Evolutionary conservation across 2,888 invertebrate species (phyloP), one percentile per base, ranked within the genome.

Genomic region (Parasteatoda lunata): DNA sequence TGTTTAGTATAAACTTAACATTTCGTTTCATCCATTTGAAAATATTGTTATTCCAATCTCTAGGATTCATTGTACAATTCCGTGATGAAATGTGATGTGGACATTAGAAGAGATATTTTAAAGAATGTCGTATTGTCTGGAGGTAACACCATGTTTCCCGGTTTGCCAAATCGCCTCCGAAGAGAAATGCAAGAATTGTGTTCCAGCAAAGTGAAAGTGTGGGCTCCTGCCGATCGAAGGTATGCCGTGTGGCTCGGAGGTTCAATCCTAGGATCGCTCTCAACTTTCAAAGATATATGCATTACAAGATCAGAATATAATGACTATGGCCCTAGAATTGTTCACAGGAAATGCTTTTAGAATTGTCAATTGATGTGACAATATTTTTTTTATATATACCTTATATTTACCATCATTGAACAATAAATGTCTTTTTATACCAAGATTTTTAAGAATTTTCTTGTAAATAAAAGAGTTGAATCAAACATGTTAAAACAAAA

Each of bases 21-120:
- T 30, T 30, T 30, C 2, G 2, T 30, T 30, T 30, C 30, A 30
- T 1, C 30, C 30, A 30, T 30, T 30, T 30, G 30, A 30, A 30
- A 30, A 30, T 30, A 1, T 30, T 30, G 30, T 30, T 1, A 30
- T 30, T 30, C 2, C 30, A 30, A 30, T 6, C 49, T 30, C 30
- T 49, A 86, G 85, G 91, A 91, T 77, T 90, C 90, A 49, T 89
- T 90, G 4, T 91, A 91, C 89, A 91, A 91, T 89, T 91, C 91
- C 84, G 91, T 92, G 88, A 91, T 91, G 91, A 91, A 91, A 89
- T 92, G 92, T 88, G 92, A 92, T 87, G 91, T 90, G 54, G 90
- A 90, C 87, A 89, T 90, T 82, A 84, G 90, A 54, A 90, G 90
- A 82, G 91, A 91, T 89, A 88, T 91, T 71, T 91, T 91, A 88